Evolutionary conservation across 2,888 invertebrate species (phyloP).

Genomic region (Pollenia labialis): DNA sequence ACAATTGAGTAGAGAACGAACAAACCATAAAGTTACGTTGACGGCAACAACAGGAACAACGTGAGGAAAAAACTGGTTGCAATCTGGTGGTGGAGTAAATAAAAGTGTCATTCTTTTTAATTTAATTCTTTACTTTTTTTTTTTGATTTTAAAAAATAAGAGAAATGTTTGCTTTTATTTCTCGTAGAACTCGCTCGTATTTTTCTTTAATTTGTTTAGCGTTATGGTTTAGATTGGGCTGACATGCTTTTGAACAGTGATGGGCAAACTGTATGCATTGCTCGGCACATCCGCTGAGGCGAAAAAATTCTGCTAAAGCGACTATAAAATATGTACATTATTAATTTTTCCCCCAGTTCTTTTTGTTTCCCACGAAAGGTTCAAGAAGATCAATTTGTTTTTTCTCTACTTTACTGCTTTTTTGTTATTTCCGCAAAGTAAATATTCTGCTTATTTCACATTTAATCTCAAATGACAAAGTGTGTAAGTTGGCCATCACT

Average conservation of each 20-base stretch:
- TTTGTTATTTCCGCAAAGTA: too few relatives aligned
- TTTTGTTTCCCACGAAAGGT: too few relatives aligned
- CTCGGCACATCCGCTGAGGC: too few relatives aligned
- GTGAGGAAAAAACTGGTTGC: slow-evolving; percentile 1
- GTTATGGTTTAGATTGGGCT: not conserved
- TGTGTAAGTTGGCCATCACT: too few relatives aligned
- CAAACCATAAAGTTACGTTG: not conserved
- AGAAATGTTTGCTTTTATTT: slow-evolving; percentile 14
- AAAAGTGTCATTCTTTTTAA: slow-evolving; percentile 49
- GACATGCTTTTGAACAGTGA: not conserved
- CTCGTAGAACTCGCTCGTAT: not conserved
- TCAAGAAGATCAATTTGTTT: too few relatives aligned
- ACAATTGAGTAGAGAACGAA: slow-evolving; percentile 17
- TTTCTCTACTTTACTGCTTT: too few relatives aligned
- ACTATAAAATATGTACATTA: too few relatives aligned
- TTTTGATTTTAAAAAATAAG: not conserved
- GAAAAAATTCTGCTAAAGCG: too few relatives aligned
- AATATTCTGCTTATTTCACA: too few relatives aligned
- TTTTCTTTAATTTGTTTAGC: slow-evolving; percentile 1
- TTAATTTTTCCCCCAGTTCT: too few relatives aligned
- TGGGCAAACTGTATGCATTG: too few relatives aligned
- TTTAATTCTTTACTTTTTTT: slow-evolving; percentile 33
- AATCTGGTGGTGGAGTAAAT: slow-evolving; percentile 39
- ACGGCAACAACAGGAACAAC: not conserved
- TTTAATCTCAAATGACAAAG: too few relatives aligned